Conservation (phyloP, 2,888 invertebrate genomes). For the Asteroscopus sphinx region DNA sequence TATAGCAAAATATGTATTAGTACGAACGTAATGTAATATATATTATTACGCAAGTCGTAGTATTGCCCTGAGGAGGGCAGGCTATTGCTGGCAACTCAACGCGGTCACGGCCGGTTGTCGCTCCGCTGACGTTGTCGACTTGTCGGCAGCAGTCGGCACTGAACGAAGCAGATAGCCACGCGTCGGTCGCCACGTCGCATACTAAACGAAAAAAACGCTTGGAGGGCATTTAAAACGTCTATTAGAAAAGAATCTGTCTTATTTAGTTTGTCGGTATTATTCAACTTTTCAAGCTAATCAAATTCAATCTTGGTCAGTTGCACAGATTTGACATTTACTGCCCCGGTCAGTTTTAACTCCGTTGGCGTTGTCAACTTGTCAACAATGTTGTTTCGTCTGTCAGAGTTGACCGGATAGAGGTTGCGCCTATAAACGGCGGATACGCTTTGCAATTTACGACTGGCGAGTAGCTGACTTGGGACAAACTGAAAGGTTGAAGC, state of each 20-base stretch:
- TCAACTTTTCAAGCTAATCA: constrained; percentile 1
- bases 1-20: constrained; percentile 28
- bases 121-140: constrained; percentile 63
- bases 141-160: constrained; percentile 56
- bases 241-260: background rate
- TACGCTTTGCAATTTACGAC: constrained; percentile 32
- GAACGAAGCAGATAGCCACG: constrained; percentile 39
- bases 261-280: constrained; percentile 2
- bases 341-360: constrained; percentile 15
- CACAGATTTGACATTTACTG: too few species aligned
- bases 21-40: constrained; percentile 49
- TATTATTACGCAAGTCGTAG: constrained; percentile 67
- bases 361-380: constrained; percentile 26
- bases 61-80: constrained; percentile 63
- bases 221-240: constrained; percentile 30
- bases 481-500: constrained; percentile 29
- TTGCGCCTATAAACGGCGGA: constrained; percentile 29
- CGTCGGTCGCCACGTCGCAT: constrained; percentile 24
- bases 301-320: constrained; percentile 12
- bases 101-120: constrained; percentile 85
- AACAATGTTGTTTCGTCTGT: constrained; percentile 8
- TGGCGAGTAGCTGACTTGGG: constrained; percentile 11
- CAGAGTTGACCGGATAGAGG: constrained; percentile 30
- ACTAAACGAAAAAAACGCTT: constrained; percentile 34
- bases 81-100: constrained; percentile 68